These are phyloP conservation scores for Discoglossus pictus DNA, from an alignment of 2,797 vertebrate species.

Conservation along the genomic window DNA sequence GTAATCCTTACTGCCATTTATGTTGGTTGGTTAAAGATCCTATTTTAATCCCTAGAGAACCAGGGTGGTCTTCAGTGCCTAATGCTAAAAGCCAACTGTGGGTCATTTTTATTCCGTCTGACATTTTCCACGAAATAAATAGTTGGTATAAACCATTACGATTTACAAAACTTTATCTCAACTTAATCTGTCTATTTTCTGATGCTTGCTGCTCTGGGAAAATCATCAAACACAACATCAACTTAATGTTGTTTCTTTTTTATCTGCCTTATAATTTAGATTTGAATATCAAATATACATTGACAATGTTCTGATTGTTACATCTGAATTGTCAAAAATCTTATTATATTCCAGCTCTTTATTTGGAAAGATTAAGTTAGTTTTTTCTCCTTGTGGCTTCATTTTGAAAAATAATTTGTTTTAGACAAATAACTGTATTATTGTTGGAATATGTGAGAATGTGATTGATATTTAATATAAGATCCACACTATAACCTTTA, in stretches of 20 bases:
- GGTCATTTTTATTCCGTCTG: too few species aligned
- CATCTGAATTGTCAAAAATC: constrained; percentile 24
- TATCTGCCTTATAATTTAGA: constrained; percentile 16
- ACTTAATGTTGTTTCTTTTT: constrained; percentile 29
- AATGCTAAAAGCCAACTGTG: too few species aligned
- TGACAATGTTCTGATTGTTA: constrained; percentile 29
- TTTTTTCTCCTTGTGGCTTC: constrained; percentile 25
- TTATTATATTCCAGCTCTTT: constrained; percentile 28
- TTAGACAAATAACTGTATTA: constrained; percentile 13
- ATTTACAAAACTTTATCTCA: too few species aligned
- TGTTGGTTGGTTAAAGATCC: too few species aligned
- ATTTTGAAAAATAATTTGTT: constrained; percentile 32
- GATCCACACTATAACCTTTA: background rate
- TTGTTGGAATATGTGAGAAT: constrained; percentile 2
- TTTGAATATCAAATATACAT: constrained; percentile 39
- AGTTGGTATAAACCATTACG: too few species aligned
- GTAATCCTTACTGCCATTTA: too few species aligned
- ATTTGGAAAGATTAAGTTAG: constrained; percentile 36
- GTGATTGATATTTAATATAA: constrained; percentile 30
- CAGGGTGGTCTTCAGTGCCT: too few species aligned
- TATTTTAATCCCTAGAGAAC: too few species aligned
- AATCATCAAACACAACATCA: too few species aligned
- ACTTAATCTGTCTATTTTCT: too few species aligned
- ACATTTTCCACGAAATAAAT: too few species aligned
- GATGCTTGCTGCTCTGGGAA: too few species aligned